These are phyloP conservation scores for Microplitis mediator DNA, from an alignment of 1,140 invertebrate species.

Conservation along the genomic window DNA sequence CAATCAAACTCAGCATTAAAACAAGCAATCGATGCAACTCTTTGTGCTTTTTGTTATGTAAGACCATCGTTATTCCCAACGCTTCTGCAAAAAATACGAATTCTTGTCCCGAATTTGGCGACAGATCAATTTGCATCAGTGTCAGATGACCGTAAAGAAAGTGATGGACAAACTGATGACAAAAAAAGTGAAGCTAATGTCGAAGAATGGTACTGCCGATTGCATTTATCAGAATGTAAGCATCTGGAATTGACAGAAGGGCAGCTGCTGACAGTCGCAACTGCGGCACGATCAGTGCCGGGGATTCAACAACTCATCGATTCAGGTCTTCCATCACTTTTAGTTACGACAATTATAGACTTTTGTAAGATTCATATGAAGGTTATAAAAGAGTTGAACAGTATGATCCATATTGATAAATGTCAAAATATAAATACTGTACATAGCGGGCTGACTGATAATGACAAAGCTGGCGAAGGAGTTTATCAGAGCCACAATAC, in stretches of 20 bases:
- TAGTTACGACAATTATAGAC: slow-evolving; percentile 65
- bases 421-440: slow-evolving; percentile 18
- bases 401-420: slow-evolving; percentile 18
- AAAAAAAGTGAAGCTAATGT: slow-evolving; percentile 67
- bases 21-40: slow-evolving; percentile 76
- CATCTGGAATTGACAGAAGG: slow-evolving; percentile 65
- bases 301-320: slow-evolving; percentile 77
- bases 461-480: slow-evolving; percentile 56
- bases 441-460: slow-evolving; percentile 55
- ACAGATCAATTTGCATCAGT: slow-evolving; percentile 64
- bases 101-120: slow-evolving; percentile 66
- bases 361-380: slow-evolving; percentile 41
- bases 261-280: slow-evolving; percentile 75
- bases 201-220: slow-evolving; percentile 63
- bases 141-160: slow-evolving; percentile 68
- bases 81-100: slow-evolving; percentile 75
- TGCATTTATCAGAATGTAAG: slow-evolving; percentile 50
- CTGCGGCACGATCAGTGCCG: slow-evolving; percentile 76
- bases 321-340: slow-evolving; percentile 74
- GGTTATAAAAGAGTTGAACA: slow-evolving; percentile 36
- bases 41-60: slow-evolving; percentile 86
- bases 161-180: slow-evolving; percentile 72
- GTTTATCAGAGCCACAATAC: slow-evolving; percentile 30
- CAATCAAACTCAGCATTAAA: slow-evolving; percentile 75
- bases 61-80: slow-evolving; percentile 76